phyloP scores from a whole-genome alignment of 1,140 invertebrate genomes.

The Drosophila truncata region DNA sequence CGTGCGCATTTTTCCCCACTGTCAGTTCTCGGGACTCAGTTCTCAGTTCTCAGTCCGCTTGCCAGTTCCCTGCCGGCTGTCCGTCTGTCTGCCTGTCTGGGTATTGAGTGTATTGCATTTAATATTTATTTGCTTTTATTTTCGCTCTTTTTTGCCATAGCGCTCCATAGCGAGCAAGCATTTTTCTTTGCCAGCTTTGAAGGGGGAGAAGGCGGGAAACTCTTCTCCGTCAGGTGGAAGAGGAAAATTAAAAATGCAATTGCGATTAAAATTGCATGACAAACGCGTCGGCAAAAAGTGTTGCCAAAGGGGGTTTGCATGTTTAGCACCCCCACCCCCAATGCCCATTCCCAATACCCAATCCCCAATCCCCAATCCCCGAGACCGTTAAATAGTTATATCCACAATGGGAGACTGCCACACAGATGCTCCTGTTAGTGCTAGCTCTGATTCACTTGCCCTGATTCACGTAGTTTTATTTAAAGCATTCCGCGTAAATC shows the following conservation, averaged over 20 bases:
- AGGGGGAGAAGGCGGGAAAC: not conserved
- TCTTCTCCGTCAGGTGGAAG: slow-evolving; percentile 69
- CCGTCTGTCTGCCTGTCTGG: slow-evolving; percentile 35
- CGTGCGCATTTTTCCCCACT: slow-evolving; percentile 2
- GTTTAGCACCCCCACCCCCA: slow-evolving; percentile 53
- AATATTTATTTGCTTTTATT: slow-evolving; percentile 84
- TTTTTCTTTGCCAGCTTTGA: slow-evolving; percentile 52
- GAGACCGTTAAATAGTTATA: slow-evolving; percentile 43
- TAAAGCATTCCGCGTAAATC: slow-evolving; percentile 34
- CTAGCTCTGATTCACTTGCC: slow-evolving; percentile 43
- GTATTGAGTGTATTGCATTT: slow-evolving; percentile 83
- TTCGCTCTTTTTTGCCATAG: slow-evolving; percentile 34
- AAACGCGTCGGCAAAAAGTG: slow-evolving; percentile 76
- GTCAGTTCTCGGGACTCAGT: slow-evolving; percentile 20
- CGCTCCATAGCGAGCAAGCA: slow-evolving; percentile 52
- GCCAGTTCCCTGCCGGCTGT: slow-evolving; percentile 60
- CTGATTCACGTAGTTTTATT: slow-evolving; percentile 32
- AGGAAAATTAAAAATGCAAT: slow-evolving; percentile 84
- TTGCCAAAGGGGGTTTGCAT: slow-evolving; percentile 62
- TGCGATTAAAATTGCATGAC: slow-evolving; percentile 83
- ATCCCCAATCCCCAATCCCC: not conserved
- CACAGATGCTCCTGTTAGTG: slow-evolving; percentile 4
- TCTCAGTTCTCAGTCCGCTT: slow-evolving; percentile 39
- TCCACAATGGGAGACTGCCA: slow-evolving; percentile 21
- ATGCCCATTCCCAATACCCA: not conserved